Percentiles rank a stretch among this genome's conserved stretches.
These are phyloP conservation scores for Phalera bucephala DNA, from an alignment of 2,888 invertebrate genomes.

Conservation along the genomic window DNA sequence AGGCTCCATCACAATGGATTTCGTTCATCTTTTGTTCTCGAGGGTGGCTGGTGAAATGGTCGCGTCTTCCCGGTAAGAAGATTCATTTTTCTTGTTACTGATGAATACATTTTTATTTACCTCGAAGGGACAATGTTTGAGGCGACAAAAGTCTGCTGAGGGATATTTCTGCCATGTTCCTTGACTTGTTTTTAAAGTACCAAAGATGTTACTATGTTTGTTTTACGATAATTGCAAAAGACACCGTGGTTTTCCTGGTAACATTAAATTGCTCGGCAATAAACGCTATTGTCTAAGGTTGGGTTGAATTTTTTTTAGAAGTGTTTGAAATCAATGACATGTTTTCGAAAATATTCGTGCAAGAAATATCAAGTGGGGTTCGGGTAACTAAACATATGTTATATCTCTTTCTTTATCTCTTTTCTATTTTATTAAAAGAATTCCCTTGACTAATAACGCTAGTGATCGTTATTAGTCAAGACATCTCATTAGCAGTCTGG, in stretches of 20 bases:
- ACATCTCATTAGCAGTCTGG: too few species aligned
- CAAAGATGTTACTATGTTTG: conserved; percentile 9
- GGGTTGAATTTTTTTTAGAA: too few species aligned
- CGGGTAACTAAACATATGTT: too few species aligned
- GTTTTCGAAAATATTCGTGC: too few species aligned
- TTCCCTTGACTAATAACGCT: too few species aligned
- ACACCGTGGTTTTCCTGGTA: conserved; percentile 7
- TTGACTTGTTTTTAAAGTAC: conserved; percentile 30
- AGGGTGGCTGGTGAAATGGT: conserved; percentile 55
- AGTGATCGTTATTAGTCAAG: too few species aligned
- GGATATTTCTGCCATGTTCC: conserved; percentile 14
- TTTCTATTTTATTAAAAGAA: too few species aligned
- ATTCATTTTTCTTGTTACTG: conserved; percentile 59
- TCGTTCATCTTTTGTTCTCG: conserved; percentile 55
- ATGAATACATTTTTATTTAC: conserved; percentile 57
- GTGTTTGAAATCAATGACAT: too few species aligned
- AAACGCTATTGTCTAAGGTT: conserved; percentile 6
- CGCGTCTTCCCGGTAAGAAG: conserved; percentile 59
- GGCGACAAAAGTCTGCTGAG: conserved; percentile 35
- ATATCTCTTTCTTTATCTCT: too few species aligned
- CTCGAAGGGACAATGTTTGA: conserved; percentile 39
- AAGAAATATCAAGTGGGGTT: too few species aligned
- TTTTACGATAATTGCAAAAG: conserved; percentile 20
- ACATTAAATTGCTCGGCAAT: conserved; percentile 8
- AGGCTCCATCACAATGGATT: conserved; percentile 52